A percentile compares a stretch with the other conserved stretches of the same genome.
Evolutionary conservation across 2,797 vertebrate species (phyloP).

Genomic region (Protosalanx chinensis): DNA sequence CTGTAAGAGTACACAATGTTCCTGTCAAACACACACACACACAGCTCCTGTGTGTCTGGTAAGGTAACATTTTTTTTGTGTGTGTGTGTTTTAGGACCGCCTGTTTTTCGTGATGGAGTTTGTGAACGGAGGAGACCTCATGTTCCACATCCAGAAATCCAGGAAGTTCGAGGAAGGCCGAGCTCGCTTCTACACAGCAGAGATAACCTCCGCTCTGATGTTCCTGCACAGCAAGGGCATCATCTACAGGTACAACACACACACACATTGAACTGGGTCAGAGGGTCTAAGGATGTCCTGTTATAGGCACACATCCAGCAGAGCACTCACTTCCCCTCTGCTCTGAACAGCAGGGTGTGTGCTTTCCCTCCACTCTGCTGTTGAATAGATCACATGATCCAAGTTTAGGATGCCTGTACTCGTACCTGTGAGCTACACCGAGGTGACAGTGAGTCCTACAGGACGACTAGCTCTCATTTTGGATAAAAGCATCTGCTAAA

Average conservation of each 20-base stretch:
- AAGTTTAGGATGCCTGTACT: not conserved
- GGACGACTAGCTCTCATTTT: no score
- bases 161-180: conserved; percentile 91
- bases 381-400: not conserved
- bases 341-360: not conserved
- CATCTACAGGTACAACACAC: conserved; percentile 85
- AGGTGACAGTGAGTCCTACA: not conserved
- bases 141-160: conserved; percentile 99
- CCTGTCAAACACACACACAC: no score
- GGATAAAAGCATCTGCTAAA: no score
- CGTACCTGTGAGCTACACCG: not conserved
- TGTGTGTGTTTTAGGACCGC: conserved; percentile 68
- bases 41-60: not conserved
- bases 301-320: no score
- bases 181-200: conserved; percentile 91
- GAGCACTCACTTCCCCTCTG: no score
- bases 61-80: not conserved
- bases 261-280: not conserved
- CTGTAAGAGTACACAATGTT: not conserved
- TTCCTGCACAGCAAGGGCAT: conserved; percentile 94
- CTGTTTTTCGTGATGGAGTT: conserved; percentile 99
- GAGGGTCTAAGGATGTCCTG: not conserved
- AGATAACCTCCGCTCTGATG: conserved; percentile 96
- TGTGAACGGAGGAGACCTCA: conserved; percentile 94
- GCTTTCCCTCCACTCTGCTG: not conserved